Base-by-base conservation (phyloP, 2,797 vertebrate genomes). In the Scolopax rusticola region DNA sequence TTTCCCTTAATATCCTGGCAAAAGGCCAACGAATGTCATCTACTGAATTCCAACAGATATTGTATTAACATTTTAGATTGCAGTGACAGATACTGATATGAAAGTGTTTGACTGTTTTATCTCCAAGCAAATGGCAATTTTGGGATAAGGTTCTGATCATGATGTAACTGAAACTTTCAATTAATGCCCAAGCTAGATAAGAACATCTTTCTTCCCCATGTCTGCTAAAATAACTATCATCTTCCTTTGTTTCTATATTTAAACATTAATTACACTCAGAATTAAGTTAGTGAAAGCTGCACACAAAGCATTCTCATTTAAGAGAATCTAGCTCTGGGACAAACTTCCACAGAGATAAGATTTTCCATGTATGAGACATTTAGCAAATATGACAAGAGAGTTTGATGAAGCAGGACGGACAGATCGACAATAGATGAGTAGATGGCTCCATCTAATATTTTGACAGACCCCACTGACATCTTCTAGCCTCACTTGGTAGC, bases 201-300 rank as follows among this genome's bases (percentile, higher is more conserved):
- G 88, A 91, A 79, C 21, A 86, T 79, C 80, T 89, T 90, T 92
- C 65, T 84, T 92, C 15, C 5, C 24, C 11, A 7, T 65, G 83
- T 28, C 77, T 93, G 57, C 69, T 87, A 91, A 84, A 94, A 88
- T 78, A 43, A 65, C 30, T 63, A 84, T 76, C 43, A 32, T 94
- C 75, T 92, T 90, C 73, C 40, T 94, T 95, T 95, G 86, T 94
- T 96, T 96, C 94, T 95, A 94, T 95, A 91, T 95, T 95, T 96
- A 96, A 95, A 93, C 59, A 76, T 73, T 93, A 94, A 93, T 97
- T 93, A 89, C 41, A 61, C 25, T 86, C 73, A 69, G 77, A 95
- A 96, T 87, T 96, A 79, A 91, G 36, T 69, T 79, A 87, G 54
- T 38, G 59, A 82, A 93, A 95, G 70, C 30, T 93, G 63, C 83